phyloP scores from a whole-genome alignment of 1,140 invertebrate genomes.

The Lepidotrigona ventralis region DNA sequence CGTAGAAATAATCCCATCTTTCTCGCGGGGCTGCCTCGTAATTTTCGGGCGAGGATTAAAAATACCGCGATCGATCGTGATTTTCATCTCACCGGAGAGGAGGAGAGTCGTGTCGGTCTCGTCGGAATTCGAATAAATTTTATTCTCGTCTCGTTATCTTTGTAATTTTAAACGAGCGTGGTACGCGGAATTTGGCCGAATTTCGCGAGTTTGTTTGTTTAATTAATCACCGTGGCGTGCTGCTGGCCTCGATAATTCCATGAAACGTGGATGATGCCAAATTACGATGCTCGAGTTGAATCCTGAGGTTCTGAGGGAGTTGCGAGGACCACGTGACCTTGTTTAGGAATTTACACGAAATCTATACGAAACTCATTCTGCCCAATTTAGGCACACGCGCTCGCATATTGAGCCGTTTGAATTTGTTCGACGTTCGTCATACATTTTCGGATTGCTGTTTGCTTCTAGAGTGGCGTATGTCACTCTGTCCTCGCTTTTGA shows the following conservation, averaged over 20 bases:
- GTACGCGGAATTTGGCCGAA: neutral
- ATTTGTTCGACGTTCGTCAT: neutral
- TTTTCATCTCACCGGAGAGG: too few relatives aligned
- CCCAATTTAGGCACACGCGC: neutral
- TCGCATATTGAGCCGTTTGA: too few relatives aligned
- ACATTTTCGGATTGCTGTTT: too few relatives aligned
- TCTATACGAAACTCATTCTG: constrained; percentile 32
- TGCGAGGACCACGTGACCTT: constrained; percentile 16
- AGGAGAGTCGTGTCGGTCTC: neutral
- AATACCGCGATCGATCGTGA: too few relatives aligned
- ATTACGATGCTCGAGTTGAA: neutral
- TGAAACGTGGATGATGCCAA: neutral
- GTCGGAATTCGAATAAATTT: neutral
- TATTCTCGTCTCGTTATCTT: neutral
- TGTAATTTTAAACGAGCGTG: neutral
- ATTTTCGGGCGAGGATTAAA: too few relatives aligned
- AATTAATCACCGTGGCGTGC: neutral
- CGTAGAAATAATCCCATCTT: neutral
- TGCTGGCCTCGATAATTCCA: neutral
- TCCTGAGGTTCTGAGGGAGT: neutral
- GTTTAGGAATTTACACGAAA: constrained; percentile 45
- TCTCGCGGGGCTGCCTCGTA: too few relatives aligned
- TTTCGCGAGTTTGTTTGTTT: neutral
- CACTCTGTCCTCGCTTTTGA: too few relatives aligned
- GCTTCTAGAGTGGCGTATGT: too few relatives aligned